Evolutionary conservation across 1,140 invertebrate genomes (phyloP).

Genomic region (Drosophila bocki): DNA sequence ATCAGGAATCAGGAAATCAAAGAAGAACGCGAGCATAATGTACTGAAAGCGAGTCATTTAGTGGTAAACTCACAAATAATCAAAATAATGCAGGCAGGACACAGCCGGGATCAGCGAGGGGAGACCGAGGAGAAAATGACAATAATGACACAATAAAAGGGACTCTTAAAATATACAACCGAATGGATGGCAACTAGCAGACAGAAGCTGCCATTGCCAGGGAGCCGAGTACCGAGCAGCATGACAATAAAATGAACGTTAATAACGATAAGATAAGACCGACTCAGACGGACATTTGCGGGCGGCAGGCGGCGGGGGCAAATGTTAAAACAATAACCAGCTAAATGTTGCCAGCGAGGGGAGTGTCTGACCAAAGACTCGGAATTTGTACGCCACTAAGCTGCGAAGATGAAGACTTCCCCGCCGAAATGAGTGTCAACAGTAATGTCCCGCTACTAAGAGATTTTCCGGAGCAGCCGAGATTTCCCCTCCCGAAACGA

Average conservation of each 20-base stretch:
- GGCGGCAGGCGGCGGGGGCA: constrained; percentile 33
- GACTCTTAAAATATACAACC: constrained; percentile 71
- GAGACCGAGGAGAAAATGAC: constrained; percentile 66
- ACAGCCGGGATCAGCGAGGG: constrained; percentile 3
- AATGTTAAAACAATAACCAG: constrained; percentile 83
- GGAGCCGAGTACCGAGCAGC: constrained; percentile 31
- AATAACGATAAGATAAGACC: constrained; percentile 82
- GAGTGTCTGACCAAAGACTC: constrained; percentile 53
- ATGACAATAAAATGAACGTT: constrained; percentile 81
- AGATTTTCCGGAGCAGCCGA: constrained; percentile 15
- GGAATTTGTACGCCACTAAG: constrained; percentile 67
- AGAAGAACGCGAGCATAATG: constrained; percentile 59
- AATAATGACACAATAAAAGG: constrained; percentile 83
- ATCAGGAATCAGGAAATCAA: constrained; percentile 64
- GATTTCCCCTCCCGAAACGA: constrained; percentile 20
- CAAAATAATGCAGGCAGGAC: constrained; percentile 68
- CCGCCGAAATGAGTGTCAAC: constrained; percentile 50
- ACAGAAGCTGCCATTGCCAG: constrained; percentile 31
- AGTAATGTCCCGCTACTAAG: constrained; percentile 31
- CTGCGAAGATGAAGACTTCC: constrained; percentile 57
- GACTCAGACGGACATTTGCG: constrained; percentile 53
- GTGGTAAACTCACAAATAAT: constrained; percentile 70
- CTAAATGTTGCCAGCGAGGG: constrained; percentile 67
- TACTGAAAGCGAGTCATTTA: constrained; percentile 63
- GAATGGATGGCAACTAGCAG: constrained; percentile 59